Conservation (phyloP, 2,113 vertebrate species). For the Chaetodon auriga region DNA sequence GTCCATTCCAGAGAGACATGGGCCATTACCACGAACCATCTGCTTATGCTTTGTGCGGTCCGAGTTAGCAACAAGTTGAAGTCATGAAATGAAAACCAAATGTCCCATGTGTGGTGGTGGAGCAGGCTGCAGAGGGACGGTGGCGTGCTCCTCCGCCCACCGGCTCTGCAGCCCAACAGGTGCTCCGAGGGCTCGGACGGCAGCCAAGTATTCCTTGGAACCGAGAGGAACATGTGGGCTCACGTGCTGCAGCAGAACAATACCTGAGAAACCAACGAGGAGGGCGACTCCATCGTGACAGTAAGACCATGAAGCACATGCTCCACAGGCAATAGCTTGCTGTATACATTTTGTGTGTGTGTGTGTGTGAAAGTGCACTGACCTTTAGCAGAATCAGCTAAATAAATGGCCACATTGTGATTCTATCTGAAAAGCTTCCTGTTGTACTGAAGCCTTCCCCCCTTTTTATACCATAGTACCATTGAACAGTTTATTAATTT, state of each 20-base stretch:
- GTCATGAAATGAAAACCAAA: slow-evolving; percentile 86
- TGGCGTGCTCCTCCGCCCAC: slow-evolving; percentile 49
- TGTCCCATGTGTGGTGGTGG: slow-evolving; percentile 75
- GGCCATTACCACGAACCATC: slow-evolving; percentile 71
- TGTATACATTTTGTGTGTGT: slow-evolving; percentile 5
- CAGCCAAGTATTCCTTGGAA: slow-evolving; percentile 66
- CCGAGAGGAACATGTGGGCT: slow-evolving; percentile 58
- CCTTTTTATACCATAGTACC: slow-evolving; percentile 61
- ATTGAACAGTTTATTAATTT: slow-evolving; percentile 78
- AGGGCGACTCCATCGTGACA: slow-evolving; percentile 21
- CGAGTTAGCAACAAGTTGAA: slow-evolving; percentile 82
- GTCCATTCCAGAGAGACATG: slow-evolving; percentile 45
- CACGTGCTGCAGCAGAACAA: slow-evolving; percentile 56
- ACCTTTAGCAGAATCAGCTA: slow-evolving; percentile 48
- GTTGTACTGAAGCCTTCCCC: slow-evolving; percentile 44
- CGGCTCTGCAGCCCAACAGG: slow-evolving; percentile 75
- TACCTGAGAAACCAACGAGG: slow-evolving; percentile 43
- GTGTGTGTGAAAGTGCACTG: slow-evolving; percentile 14
- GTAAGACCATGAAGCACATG: not conserved
- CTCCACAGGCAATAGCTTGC: slow-evolving; percentile 17
- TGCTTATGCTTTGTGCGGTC: slow-evolving; percentile 79
- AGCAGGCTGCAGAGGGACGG: slow-evolving; percentile 68
- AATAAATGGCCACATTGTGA: slow-evolving; percentile 53
- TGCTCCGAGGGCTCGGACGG: slow-evolving; percentile 68
- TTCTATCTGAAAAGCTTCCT: slow-evolving; percentile 73